Base-by-base conservation (phyloP, 1,140 invertebrate species). In the Popillia japonica region DNA sequence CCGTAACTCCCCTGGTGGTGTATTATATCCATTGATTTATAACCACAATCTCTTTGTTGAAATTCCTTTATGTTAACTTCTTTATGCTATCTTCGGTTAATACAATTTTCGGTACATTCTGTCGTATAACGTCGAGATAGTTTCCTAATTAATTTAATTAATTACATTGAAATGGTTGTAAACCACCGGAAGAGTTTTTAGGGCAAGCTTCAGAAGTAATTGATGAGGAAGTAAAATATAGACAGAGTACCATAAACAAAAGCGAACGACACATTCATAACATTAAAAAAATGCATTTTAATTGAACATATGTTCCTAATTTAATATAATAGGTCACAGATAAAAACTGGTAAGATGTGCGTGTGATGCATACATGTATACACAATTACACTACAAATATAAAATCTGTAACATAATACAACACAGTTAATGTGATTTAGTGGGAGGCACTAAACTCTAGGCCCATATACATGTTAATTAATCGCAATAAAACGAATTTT, bases 401-500 rank as follows among this genome's bases (percentile, higher is more conserved):
- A 64, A 64, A 64, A 64, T 64, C 61, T 64, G 61, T 64, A 64
- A 64, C 23, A 64, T 64, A 64, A 64, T 64, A n/a, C 61, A 64
- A 64, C 61, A 64, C 61, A 27, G 17, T 64, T 27, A 64, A 64
- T 64, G 61, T 64, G 61, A 64, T 64, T 64, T 48, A 14, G 11
- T 48, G 4, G 3, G 44, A 48, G 44, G 44, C 44, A 48, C 3
- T 48, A 48, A n/a, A 48, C 44, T n/a, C 44, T 48, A 48, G 11
- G 17, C 11, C 4, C 11, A 48, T 11, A n/a, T 48, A 48, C 4
- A 11, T 48, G 44, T n/a, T 11, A n/a, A 14, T 48, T 48, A n/a
- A 48, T 48, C 17, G 44, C 11, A 0, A 2, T n/a, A n/a, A 48
- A 48, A 48, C 17, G 11, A 48, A 48, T 11, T 48, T 48, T 48